These are phyloP conservation scores for Pteronotus mesoamericanus DNA, from an alignment of 2,797 vertebrate species.

Conservation along the genomic window DNA sequence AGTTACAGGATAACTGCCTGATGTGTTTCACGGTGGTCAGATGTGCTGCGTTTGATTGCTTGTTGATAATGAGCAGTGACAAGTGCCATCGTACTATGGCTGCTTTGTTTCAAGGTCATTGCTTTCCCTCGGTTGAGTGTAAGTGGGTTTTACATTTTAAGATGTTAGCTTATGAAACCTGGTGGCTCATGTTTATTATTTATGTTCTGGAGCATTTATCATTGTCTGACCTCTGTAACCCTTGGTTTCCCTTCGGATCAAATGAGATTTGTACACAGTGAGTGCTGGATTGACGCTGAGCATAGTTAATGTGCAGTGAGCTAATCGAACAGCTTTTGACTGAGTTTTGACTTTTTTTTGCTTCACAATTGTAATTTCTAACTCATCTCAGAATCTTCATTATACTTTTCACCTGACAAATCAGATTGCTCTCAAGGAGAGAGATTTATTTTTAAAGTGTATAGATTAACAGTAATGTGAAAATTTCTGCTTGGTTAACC, in stretches of 20 bases:
- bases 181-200: conserved; percentile 44
- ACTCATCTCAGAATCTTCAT: not conserved
- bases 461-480: not conserved
- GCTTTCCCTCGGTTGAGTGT: not conserved
- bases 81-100: not conserved
- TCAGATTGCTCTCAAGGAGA: not conserved
- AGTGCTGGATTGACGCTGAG: not conserved
- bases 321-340: not conserved
- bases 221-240: conserved; percentile 32
- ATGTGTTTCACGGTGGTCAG: not conserved
- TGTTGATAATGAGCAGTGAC: conserved; percentile 26
- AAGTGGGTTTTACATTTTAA: conserved; percentile 50
- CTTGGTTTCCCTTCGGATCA: conserved; percentile 39
- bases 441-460: conserved; percentile 27
- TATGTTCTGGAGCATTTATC: conserved; percentile 42
- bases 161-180: not conserved
- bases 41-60: not conserved
- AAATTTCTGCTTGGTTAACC: not conserved
- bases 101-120: conserved; percentile 21
- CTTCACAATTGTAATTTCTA: conserved; percentile 49
- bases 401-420: conserved; percentile 19
- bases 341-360: not conserved
- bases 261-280: not conserved
- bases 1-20: not conserved
- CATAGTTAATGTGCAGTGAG: not conserved